Evolutionary conservation across 2,888 invertebrate species (phyloP).

Genomic region (Cremastobaeus sp.): DNA sequence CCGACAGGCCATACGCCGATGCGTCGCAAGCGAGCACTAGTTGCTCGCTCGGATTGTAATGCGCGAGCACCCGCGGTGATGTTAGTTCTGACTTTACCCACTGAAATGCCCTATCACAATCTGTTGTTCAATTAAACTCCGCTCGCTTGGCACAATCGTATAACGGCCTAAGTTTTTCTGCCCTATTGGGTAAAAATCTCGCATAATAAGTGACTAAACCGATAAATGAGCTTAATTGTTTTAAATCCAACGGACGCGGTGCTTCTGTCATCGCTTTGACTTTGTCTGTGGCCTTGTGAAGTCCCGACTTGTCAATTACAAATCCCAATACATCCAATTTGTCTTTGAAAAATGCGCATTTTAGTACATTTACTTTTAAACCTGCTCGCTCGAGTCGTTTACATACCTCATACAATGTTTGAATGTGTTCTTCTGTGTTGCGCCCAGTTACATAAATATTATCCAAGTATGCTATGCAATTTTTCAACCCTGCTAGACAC

Average conservation of each 20-base stretch:
- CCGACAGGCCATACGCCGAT: conserved; percentile 33
- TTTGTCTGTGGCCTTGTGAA: conserved; percentile 21
- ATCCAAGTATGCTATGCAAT: not conserved
- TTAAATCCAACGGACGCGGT: conserved; percentile 1
- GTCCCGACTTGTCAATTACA: conserved; percentile 10
- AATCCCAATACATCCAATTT: conserved; percentile 10
- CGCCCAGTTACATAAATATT: not conserved
- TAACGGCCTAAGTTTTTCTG: not conserved
- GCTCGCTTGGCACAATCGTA: conserved; percentile 15
- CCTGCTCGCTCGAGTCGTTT: conserved; percentile 1
- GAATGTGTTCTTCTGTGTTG: not conserved
- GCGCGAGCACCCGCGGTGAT: conserved; percentile 28
- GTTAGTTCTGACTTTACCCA: not conserved
- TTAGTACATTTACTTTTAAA: conserved; percentile 1
- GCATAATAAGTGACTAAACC: conserved; percentile 27
- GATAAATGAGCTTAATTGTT: conserved; percentile 20
- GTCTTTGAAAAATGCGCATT: conserved; percentile 17
- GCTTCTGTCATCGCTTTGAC: conserved; percentile 25
- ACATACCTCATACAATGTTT: not conserved
- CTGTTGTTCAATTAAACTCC: not conserved
- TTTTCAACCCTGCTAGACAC: conserved; percentile 59
- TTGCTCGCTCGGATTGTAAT: conserved; percentile 28
- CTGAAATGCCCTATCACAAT: not conserved
- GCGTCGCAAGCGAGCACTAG: conserved; percentile 41
- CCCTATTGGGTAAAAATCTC: conserved; percentile 12